These are phyloP conservation scores for Cromileptes altivelis DNA, from an alignment of 2,113 vertebrate species.

Conservation along the genomic window DNA sequence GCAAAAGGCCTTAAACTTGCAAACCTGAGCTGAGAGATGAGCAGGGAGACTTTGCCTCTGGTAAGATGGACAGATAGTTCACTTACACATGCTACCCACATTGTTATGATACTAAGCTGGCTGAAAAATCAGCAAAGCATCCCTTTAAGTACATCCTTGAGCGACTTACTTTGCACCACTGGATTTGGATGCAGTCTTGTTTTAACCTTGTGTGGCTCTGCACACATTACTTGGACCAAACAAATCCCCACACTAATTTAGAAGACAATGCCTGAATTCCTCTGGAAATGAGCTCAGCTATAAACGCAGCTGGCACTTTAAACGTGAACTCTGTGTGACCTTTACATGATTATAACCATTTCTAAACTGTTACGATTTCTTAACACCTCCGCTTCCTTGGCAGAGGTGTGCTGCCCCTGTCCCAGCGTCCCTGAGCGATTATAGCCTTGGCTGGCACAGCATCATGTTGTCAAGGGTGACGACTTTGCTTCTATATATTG, in stretches of 20 bases:
- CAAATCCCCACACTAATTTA: constrained; percentile 9
- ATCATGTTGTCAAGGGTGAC: constrained; percentile 57
- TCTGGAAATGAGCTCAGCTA: background rate
- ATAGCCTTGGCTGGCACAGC: background rate
- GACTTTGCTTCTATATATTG: constrained; percentile 48
- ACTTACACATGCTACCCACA: too few relatives aligned
- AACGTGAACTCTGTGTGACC: constrained; percentile 33
- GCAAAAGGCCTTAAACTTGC: too few relatives aligned
- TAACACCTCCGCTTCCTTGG: constrained; percentile 27
- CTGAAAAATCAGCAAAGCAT: too few relatives aligned
- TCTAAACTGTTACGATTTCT: background rate
- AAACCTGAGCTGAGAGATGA: too few relatives aligned
- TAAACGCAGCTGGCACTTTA: background rate
- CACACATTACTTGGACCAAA: constrained; percentile 6
- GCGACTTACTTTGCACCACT: background rate
- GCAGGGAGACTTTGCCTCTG: too few relatives aligned
- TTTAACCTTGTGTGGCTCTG: background rate
- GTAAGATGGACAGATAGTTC: too few relatives aligned
- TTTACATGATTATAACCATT: background rate
- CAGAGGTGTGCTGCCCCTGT: constrained; percentile 25
- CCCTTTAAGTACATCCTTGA: background rate
- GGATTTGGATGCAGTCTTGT: background rate
- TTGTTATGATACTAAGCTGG: too few relatives aligned
- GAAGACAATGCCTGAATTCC: background rate
- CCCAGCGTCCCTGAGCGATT: constrained; percentile 47